A percentile compares a stretch with the other conserved stretches of the same genome.
Conservation (phyloP, 2,113 vertebrate species). For the Trematocara variabile region DNA sequence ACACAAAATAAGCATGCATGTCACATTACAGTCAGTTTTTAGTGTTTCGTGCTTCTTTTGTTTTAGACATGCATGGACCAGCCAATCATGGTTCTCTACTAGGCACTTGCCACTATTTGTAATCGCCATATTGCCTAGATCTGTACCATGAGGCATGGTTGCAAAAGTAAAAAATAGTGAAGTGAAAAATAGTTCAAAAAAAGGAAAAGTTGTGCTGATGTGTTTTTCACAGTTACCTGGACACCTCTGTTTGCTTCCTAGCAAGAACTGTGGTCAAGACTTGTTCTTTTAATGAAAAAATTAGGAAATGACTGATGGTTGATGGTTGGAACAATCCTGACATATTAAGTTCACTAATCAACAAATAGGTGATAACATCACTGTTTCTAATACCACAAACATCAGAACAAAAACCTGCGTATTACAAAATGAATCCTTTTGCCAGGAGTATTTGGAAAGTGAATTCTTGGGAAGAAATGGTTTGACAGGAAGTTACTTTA, state of each 20-base stretch:
- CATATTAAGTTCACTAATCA: not conserved
- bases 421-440: not conserved
- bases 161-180: not conserved
- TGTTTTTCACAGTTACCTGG: not conserved
- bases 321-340: not conserved
- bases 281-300: not conserved
- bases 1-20: not conserved
- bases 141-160: not conserved
- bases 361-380: not conserved
- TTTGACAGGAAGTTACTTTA: not conserved
- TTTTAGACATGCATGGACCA: not conserved
- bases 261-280: not conserved
- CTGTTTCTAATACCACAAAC: not conserved
- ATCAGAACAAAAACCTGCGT: not conserved
- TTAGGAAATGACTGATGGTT: not conserved
- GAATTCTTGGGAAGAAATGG: not conserved
- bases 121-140: not conserved
- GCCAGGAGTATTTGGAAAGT: not conserved
- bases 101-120: not conserved
- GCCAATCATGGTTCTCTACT: not conserved
- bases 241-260: not conserved
- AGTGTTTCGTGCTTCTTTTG: not conserved
- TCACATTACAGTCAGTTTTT: not conserved
- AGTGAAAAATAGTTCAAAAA: not conserved
- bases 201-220: not conserved